Base-by-base conservation (phyloP, 2,113 vertebrate species). In the Nematolebias whitei region DNA sequence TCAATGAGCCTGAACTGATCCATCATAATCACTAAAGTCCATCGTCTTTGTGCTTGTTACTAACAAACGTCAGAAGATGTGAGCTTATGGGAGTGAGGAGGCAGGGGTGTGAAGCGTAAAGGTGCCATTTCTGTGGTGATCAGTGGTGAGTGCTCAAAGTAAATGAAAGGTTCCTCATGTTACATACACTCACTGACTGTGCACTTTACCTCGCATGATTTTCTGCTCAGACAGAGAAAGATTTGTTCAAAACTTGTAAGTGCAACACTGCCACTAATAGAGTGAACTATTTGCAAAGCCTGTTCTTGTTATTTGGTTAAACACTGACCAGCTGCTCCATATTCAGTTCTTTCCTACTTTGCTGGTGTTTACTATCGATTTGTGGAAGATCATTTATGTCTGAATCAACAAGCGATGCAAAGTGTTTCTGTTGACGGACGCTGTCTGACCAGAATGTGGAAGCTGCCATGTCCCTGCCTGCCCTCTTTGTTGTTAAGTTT, bases 391-490 rank as follows among this genome's bases (percentile, higher is more conserved):
- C 55, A 45, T 60, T 73, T 44, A 68, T 22, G 63, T 58, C 64
- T 71, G 84, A 81, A 80, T 78, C 69, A 76, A 87, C 74, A 86
- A 74, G 63, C 76, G 49, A 54, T 35, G 68, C 76, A 73, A 52
- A 48, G n/a, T 8, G 32, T 50, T 65, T 71, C 56, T 85, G 76
- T 86, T 82, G 79, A 78, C 71, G 62, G 76, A 76, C 50, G 32
- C 70, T 54, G 75, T 84, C 69, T 54, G 68, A 77, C 58, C 63
- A 11, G 39, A 12, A 64, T 51, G 79, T 80, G 63, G 73, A 78
- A 74, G 78, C 76, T 80, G 81, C 76, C 80, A 66, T 88, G 85
- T 76, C 84, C 90, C 87, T 89, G 87, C 88, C 87, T 80, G 63
- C 87, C 83, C 78, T 86, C 84, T 49, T 65, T 68, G 55, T 19